Conservation (phyloP, 1,140 invertebrate genomes). For the Belonocnema kinseyi region DNA sequence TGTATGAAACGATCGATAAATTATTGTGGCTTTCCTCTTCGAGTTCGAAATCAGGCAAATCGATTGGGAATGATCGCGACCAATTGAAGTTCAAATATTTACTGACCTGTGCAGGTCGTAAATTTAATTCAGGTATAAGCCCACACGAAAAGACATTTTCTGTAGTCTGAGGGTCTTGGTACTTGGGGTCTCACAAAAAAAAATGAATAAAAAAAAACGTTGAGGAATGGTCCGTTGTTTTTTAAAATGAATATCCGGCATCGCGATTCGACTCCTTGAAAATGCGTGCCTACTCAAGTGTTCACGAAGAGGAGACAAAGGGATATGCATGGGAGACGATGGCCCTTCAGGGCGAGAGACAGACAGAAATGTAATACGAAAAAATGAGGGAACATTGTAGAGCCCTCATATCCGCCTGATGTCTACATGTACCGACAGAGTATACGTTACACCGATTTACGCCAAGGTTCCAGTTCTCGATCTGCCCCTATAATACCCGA, state of each 20-base stretch:
- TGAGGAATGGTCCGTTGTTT: too few relatives aligned
- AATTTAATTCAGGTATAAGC: not conserved
- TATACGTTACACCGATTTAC: constrained; percentile 8
- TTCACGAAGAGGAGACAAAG: constrained; percentile 26
- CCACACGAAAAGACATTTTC: not conserved
- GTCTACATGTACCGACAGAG: constrained; percentile 1
- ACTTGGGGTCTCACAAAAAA: too few relatives aligned
- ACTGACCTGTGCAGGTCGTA: not conserved
- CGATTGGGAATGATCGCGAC: constrained; percentile 15
- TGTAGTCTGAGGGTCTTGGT: too few relatives aligned
- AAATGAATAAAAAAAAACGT: too few relatives aligned
- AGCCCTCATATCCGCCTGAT: constrained; percentile 48
- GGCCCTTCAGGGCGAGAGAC: not conserved
- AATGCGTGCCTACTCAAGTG: too few relatives aligned
- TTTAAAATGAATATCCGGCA: too few relatives aligned
- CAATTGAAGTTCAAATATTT: constrained; percentile 11
- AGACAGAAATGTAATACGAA: constrained; percentile 43
- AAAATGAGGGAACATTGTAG: constrained; percentile 53
- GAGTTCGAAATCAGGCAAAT: constrained; percentile 13
- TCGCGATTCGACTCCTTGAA: too few relatives aligned
- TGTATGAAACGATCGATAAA: constrained; percentile 19
- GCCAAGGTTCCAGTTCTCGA: not conserved
- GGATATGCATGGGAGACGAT: not conserved
- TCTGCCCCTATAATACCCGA: constrained; percentile 24
- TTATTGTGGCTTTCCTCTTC: not conserved